Conservation (phyloP, 92 coral and sea anemone species). For the Zoanthus sociatus region DNA sequence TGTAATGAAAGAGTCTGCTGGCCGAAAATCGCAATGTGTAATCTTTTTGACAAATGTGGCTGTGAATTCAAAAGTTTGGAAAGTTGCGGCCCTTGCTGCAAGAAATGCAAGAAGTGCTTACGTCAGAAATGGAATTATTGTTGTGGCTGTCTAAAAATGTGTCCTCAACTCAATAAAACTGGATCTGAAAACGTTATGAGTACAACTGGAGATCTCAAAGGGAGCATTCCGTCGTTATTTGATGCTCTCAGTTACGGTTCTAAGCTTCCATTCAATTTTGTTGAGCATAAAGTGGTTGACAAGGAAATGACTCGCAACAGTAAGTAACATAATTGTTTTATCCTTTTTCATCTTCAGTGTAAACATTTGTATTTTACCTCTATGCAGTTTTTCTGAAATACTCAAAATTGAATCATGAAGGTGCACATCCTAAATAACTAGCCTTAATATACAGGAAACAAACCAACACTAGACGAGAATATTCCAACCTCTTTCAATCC, state of each 20-base stretch:
- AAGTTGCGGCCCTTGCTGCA: conserved; percentile 52
- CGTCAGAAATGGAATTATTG: conserved; percentile 74
- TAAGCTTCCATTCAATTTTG: conserved; percentile 57
- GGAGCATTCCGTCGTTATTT: conserved; percentile 74
- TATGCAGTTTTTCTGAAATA: too few species aligned
- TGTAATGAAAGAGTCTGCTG: conserved; percentile 14
- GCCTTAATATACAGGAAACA: too few species aligned
- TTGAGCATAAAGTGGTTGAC: background rate
- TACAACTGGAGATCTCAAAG: conserved; percentile 60
- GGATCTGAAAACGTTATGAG: conserved; percentile 42
- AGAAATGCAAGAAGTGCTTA: conserved; percentile 70
- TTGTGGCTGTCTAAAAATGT: conserved; percentile 77
- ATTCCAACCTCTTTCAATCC: too few species aligned
- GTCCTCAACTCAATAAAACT: conserved; percentile 45
- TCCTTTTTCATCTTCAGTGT: too few species aligned
- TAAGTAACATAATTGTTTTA: background rate
- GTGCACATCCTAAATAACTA: too few species aligned
- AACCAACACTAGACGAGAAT: too few species aligned
- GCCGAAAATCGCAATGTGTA: conserved; percentile 18
- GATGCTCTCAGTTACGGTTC: conserved; percentile 72
- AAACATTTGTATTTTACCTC: too few species aligned
- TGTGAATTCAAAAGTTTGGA: background rate
- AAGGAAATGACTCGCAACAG: background rate
- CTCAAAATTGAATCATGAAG: too few species aligned
- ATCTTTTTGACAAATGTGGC: background rate